Conservation (phyloP, 2,113 vertebrate genomes). For the Cairina moschata region DNA sequence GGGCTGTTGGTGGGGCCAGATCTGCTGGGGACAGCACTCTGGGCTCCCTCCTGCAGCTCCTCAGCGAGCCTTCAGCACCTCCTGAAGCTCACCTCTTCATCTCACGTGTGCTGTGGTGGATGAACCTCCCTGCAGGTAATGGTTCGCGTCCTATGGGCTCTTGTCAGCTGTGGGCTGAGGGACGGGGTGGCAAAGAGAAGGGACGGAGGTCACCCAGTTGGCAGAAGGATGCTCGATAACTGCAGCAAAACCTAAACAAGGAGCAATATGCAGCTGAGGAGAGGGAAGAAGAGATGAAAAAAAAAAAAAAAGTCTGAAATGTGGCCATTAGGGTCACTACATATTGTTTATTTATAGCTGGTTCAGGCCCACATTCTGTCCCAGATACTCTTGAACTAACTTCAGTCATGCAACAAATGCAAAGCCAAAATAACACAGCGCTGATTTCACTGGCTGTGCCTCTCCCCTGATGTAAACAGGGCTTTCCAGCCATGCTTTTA, state of each 20-base stretch:
- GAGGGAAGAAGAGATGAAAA: background rate
- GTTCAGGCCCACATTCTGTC: background rate
- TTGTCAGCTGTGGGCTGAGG: background rate
- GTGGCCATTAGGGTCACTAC: background rate
- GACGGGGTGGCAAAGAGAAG: rapidly evolving
- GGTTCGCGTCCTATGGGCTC: background rate
- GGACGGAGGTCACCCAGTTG: rapidly evolving
- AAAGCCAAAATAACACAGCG: background rate
- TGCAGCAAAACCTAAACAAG: background rate
- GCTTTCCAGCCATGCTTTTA: background rate
- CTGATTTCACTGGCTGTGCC: background rate
- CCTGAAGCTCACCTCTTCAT: background rate
- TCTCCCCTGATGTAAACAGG: background rate
- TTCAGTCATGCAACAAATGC: background rate
- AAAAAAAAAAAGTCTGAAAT: background rate
- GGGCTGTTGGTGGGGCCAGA: background rate
- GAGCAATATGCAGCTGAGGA: background rate
- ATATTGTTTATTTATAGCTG: background rate
- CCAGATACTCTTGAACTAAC: background rate
- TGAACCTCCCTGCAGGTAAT: background rate
- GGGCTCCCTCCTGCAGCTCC: background rate
- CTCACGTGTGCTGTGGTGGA: rapidly evolving
- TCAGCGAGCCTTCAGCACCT: rapidly evolving
- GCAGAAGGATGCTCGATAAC: background rate
- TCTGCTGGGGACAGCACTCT: background rate